Base-by-base conservation (phyloP, 2,888 invertebrate species). In the Cheilosia impressa region DNA sequence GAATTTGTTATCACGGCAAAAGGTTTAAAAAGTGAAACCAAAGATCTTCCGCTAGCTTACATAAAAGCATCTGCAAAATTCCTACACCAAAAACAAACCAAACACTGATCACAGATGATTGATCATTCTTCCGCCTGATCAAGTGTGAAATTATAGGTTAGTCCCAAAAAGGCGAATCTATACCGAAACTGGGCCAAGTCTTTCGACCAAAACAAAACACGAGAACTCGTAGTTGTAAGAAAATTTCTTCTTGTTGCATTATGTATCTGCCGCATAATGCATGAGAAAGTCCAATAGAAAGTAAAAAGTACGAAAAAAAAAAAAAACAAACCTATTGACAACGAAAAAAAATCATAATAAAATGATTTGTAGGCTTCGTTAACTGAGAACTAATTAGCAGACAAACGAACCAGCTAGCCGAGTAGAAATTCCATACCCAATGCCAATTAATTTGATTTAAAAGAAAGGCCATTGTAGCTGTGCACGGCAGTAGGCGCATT, bases 261-360 rank as follows among this genome's bases (percentile, higher is more conserved):
- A n/a, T 31, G 45, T 9, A 55, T 55, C 50, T 58, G n/a, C 57
- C 41, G 5, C 19, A 71, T 68, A 68, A 79, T 58, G 34, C 75
- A 75, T 50, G 75, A 71, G 84, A 84, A 84, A 84, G 84, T 84
- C 50, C 79, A 80, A 84, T 71, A 84, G 84, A 84, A 84, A 84
- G 84, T 84, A 84, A 84, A 84, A 84, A 58, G 47, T 41, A 15
- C 31, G 31, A n/a, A 22, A 55, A 58, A 63, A 63, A 68, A 73
- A 66, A 58, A 45, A 19, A 45, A 58, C 52, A 27, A 34, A 58
- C 27, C 31, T 50, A 69, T 69, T 69, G 69, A 69, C 69, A 77
- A 69, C 34, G 58, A 50, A 57, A 72, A 62, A 72, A 69, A 65
- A 17, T 52, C 75, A 80, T 80, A 79, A 69, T 57, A 52, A 58